Conservation (phyloP, 2,113 vertebrate species). For the Jaculus jaculus region DNA sequence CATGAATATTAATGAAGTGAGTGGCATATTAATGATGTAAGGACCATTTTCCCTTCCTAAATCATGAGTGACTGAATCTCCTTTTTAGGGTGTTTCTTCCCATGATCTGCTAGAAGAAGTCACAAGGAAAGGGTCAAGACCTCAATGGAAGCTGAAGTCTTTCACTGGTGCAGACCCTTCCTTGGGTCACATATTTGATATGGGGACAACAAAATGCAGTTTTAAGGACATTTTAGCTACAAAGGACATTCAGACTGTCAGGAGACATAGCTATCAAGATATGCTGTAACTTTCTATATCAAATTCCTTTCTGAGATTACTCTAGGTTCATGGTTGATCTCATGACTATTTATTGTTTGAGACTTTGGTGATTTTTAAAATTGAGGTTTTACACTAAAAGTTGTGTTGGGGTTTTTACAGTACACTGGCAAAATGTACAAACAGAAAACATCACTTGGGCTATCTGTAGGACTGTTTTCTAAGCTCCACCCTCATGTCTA, state of each 20-base stretch:
- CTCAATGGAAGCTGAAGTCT: neutral
- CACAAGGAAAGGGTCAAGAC: neutral
- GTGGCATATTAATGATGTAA: neutral
- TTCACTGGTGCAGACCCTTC: neutral
- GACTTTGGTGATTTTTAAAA: neutral
- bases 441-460: neutral
- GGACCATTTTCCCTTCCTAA: too few relatives aligned
- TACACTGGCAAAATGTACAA: neutral
- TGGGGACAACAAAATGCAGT: neutral
- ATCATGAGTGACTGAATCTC: too few relatives aligned
- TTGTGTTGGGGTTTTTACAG: too few relatives aligned
- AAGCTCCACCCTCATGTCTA: neutral
- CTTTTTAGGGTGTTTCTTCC: neutral
- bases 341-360: neutral
- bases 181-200: neutral
- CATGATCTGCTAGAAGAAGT: neutral
- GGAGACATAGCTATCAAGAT: neutral
- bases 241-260: neutral
- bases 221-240: too few relatives aligned
- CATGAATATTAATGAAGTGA: neutral
- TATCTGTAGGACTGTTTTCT: neutral
- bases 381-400: neutral
- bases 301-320: neutral
- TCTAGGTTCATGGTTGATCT: too few relatives aligned
- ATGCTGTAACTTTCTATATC: neutral